A percentile compares a stretch with the other conserved stretches of the same genome.
phyloP scores from a whole-genome alignment of 2,797 vertebrate genomes.

The Manis crassicaudata region DNA sequence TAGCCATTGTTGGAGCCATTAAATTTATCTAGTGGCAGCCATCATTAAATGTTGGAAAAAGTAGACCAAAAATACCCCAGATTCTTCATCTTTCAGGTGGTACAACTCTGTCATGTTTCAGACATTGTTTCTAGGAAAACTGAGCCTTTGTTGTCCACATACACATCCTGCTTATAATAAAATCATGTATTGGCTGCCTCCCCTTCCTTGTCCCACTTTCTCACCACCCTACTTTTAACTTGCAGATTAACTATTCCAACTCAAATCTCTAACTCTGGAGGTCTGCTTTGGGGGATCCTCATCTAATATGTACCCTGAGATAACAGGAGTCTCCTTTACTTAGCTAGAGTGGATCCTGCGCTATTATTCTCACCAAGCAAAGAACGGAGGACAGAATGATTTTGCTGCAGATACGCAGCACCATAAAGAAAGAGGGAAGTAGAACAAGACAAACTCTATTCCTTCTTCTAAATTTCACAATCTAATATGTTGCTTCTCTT shows the following conservation, averaged over 20 bases:
- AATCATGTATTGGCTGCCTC: neutral
- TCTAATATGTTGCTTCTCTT: neutral
- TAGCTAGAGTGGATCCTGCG: neutral
- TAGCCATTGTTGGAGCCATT: neutral
- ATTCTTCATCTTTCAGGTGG: neutral
- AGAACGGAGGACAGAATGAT: neutral
- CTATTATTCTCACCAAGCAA: fast-evolving
- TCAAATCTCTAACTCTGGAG: neutral
- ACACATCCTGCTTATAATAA: neutral
- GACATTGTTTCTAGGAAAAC: no score
- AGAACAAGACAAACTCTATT: neutral
- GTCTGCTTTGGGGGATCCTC: neutral
- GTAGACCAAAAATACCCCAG: neutral
- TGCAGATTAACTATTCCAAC: neutral
- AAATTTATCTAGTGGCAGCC: neutral
- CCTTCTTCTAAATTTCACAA: neutral
- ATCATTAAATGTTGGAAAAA: neutral
- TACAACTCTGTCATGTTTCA: neutral
- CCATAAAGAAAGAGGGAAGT: neutral
- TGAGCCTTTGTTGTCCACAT: no score
- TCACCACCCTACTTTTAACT: neutral
- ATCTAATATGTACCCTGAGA: neutral
- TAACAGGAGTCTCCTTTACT: neutral
- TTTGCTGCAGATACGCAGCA: neutral
- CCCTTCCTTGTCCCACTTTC: neutral